These are phyloP conservation scores for Cataglyphis altisquamis DNA, from an alignment of 2,888 invertebrate species.

Conservation along the genomic window DNA sequence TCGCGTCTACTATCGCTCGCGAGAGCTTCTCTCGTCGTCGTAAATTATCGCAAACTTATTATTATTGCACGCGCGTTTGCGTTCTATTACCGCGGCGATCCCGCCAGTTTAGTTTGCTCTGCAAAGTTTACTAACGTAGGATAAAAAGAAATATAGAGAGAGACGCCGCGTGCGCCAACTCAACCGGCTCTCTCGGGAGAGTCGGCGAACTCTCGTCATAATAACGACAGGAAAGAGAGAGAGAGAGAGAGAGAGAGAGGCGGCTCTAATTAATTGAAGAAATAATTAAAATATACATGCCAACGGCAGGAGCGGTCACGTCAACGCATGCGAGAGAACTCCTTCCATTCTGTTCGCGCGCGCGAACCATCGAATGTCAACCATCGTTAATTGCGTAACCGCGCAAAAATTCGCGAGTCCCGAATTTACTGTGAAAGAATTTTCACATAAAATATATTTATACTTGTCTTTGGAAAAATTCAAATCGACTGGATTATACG, in stretches of 20 bases:
- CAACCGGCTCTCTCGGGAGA: constrained; percentile 16
- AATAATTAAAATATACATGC: constrained; percentile 70
- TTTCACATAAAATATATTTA: not conserved
- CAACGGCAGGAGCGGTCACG: constrained; percentile 22
- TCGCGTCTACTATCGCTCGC: not conserved
- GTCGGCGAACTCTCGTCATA: not conserved
- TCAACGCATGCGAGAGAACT: constrained; percentile 17
- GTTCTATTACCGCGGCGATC: constrained; percentile 4
- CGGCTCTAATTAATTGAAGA: constrained; percentile 73
- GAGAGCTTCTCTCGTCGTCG: not conserved
- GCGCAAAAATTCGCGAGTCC: constrained; percentile 19
- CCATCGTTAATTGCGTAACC: constrained; percentile 41
- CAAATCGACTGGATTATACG: not conserved
- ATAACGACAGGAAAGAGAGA: not conserved
- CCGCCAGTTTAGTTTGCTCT: constrained; percentile 14
- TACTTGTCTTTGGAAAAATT: not conserved
- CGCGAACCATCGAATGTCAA: constrained; percentile 1
- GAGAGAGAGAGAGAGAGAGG: constrained; percentile 1
- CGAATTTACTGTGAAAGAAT: constrained; percentile 18
- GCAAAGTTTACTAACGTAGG: not conserved
- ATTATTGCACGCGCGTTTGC: not conserved
- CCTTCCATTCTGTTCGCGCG: constrained; percentile 8
- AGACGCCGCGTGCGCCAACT: not conserved
- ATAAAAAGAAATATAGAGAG: constrained; percentile 24
- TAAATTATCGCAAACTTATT: constrained; percentile 43